Evolutionary conservation across 1,140 invertebrate species (phyloP), one percentile per base, ranked within the genome.

Genomic region (Drosophila nannoptera): DNA sequence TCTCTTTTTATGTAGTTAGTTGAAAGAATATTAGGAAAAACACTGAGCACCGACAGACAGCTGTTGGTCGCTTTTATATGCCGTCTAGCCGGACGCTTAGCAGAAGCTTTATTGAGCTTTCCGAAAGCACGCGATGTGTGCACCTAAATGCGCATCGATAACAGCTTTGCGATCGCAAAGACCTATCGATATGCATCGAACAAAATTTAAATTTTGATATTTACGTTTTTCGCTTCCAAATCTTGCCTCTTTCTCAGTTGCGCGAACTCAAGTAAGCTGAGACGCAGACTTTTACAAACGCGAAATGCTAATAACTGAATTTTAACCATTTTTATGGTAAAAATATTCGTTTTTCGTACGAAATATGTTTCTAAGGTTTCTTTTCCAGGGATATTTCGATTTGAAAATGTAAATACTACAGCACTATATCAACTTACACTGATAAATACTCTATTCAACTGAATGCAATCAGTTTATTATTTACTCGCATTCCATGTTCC

Each of bases 1-100:
- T 29, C 48, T 56, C 7, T 43, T 43, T n/a, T n/a, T n/a, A n/a
- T n/a, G n/a, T 14, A 4, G 0, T 9, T 29, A 11, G 36, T 68
- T 14, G 35, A 32, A 8, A 54, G 42, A 4, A 45, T 35, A 58
- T 31, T 40, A 31, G 60, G 38, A 53, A 59, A 14, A 43, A 43
- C 40, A 76, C 68, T 86, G 54, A 76, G 55, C 52, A 33, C 22
- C 22, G 14, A 8, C 8, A 33, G 11, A 40, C 80, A 83, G 80
- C 80, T 84, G 81, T 50, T 58, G 22, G 14, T 7, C 12, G 45
- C 49, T 71, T 84, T 75, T 84, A 84, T 84, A 84, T 32, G 32
- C 11, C 7, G 12, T 9, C 5, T 43, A 31, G 12, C 31, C 38
- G 22, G 29, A 4, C n/a, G 35, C 11, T 11, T 42, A 61, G 36